These are phyloP conservation scores for Beroe forskalii DNA, from an alignment of 37 sponge, comb jelly and placozoan species.

Conservation along the genomic window DNA sequence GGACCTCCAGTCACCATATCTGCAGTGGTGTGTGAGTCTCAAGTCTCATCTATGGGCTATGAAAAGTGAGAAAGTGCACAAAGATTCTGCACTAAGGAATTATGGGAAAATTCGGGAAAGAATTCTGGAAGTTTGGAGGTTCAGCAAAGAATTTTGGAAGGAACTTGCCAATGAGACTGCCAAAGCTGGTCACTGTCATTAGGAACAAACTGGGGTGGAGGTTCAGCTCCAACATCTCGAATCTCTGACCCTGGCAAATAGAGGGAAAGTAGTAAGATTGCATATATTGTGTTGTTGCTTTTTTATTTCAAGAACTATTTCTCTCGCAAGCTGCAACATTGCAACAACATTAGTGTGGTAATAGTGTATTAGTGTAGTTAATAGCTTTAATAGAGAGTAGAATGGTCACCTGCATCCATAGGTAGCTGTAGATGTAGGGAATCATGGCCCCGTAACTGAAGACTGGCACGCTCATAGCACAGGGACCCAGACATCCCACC, in stretches of 20 bases:
- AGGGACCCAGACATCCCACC: background rate
- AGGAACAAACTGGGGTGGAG: constrained; percentile 18
- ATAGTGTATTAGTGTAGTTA: background rate
- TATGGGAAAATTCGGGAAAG: no score
- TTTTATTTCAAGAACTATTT: background rate
- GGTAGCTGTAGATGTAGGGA: constrained; percentile 45
- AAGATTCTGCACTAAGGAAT: background rate
- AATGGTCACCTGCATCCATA: background rate
- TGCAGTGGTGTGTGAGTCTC: no score
- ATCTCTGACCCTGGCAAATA: background rate
- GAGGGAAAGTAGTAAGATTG: background rate
- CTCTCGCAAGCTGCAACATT: no score
- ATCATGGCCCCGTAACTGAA: constrained; percentile 57
- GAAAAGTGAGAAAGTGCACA: background rate
- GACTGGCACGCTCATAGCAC: constrained; percentile 41
- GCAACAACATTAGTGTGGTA: no score
- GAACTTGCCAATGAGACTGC: constrained; percentile 6
- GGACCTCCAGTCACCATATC: no score
- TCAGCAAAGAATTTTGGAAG: background rate
- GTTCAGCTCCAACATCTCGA: background rate
- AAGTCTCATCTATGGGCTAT: no score
- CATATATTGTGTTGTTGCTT: background rate
- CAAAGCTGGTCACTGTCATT: background rate
- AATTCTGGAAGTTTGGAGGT: background rate
- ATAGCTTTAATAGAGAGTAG: background rate